phyloP scores from a whole-genome alignment of 2,888 invertebrate genomes.

The Carpatolechia fugitivella region DNA sequence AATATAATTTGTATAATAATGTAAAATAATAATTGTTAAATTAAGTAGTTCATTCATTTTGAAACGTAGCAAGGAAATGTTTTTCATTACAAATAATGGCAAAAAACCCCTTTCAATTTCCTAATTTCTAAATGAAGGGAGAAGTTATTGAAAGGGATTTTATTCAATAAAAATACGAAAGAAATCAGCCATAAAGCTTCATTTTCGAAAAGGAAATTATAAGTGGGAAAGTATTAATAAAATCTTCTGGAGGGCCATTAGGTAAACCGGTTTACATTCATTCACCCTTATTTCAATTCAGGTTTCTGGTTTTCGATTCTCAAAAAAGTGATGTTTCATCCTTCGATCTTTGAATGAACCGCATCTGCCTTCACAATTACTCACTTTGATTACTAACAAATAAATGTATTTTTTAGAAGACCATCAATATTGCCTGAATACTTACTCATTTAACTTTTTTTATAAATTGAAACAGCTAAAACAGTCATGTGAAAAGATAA shows the following conservation, averaged over 20 bases:
- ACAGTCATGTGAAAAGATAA: too few species aligned
- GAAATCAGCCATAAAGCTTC: slow-evolving; percentile 47
- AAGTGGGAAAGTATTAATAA: slow-evolving; percentile 41
- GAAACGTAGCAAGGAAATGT: background rate
- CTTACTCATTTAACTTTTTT: background rate
- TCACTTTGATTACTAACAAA: background rate
- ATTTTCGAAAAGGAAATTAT: slow-evolving; percentile 44
- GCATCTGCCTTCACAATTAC: background rate
- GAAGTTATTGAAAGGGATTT: slow-evolving; percentile 57
- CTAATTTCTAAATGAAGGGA: slow-evolving; percentile 47
- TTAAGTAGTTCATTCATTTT: background rate
- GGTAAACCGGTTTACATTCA: slow-evolving; percentile 40
- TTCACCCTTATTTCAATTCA: slow-evolving; percentile 20
- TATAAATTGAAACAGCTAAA: background rate
- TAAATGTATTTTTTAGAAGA: background rate
- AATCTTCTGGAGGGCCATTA: slow-evolving; percentile 35
- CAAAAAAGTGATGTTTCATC: slow-evolving; percentile 3
- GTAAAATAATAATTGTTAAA: background rate
- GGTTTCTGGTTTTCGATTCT: slow-evolving; percentile 3
- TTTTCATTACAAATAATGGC: slow-evolving; percentile 5
- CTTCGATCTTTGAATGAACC: slow-evolving; percentile 2
- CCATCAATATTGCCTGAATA: too few species aligned
- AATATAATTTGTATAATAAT: background rate
- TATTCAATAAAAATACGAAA: slow-evolving; percentile 48
- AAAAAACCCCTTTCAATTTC: slow-evolving; percentile 45